Evolutionary conservation across 2,113 vertebrate species (phyloP).

Genomic region (Hemiprocne comata): DNA sequence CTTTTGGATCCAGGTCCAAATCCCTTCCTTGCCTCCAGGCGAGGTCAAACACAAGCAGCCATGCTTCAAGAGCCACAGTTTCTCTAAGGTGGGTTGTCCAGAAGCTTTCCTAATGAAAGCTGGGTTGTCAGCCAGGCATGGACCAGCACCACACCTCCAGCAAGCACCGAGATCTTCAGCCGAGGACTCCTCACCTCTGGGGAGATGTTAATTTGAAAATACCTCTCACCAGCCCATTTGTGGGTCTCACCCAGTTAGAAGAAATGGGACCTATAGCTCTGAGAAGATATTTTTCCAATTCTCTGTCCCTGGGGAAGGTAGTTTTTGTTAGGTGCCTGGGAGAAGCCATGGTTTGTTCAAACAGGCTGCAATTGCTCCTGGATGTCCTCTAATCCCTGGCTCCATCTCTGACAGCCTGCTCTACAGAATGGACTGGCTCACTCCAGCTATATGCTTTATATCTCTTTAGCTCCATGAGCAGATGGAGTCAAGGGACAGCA

Average conservation of each 20-base stretch:
- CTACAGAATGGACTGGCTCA: slow-evolving; percentile 16
- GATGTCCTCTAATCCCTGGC: not conserved
- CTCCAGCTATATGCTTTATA: slow-evolving; percentile 15
- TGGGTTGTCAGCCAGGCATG: not conserved
- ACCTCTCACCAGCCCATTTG: not conserved
- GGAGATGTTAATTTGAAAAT: not conserved
- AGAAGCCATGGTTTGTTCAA: not conserved
- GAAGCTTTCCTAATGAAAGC: not conserved
- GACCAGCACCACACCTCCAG: not conserved
- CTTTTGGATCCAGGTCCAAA: not conserved
- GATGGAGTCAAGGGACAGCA: slow-evolving; percentile 36
- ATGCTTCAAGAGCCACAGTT: not conserved
- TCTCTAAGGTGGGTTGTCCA: not conserved
- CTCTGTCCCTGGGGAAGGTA: not conserved
- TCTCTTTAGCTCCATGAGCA: slow-evolving; percentile 33
- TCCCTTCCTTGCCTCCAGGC: not conserved
- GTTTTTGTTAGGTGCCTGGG: not conserved
- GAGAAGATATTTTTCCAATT: not conserved
- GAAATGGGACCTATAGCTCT: not conserved
- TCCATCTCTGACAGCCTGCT: not conserved
- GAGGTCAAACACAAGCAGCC: not conserved
- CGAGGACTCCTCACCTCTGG: not conserved
- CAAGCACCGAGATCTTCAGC: not conserved
- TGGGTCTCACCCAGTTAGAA: not conserved
- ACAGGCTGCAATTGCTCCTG: not conserved